Evolutionary conservation across 2,797 vertebrate species (phyloP), one percentile per base, ranked within the genome.

Genomic region (Gobio occitaniae): DNA sequence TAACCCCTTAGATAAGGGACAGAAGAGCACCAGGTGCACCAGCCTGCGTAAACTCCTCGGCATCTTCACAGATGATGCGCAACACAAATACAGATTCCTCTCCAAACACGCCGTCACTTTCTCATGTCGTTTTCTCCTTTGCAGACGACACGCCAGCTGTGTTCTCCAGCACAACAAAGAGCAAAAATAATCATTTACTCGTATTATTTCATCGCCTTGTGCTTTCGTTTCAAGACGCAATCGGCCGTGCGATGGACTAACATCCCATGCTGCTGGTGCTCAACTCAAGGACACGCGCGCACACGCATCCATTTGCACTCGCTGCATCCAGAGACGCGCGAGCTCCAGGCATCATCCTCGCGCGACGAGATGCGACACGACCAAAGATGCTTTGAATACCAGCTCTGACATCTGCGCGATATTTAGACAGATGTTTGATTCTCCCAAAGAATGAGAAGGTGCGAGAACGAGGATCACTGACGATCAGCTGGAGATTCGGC

Each of bases 21-120:
- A 97, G 92, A 97, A 96, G 29, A 98, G 95, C 93, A 96, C 95
- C 94, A 97, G 86, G 91, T 97, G 96, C 91, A 96, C 92, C 89
- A 98, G 93, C 86, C 96, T 96, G 93, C 97, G 93, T 90, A 98
- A 78, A 93, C 95, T 92, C 93, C 97, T 94, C 94, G 97, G 95
- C 95, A 96, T 96, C 87, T 88, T 94, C 83, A 16, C 81, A 48
- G 86, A 79, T 48, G 41, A 71, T 71, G 68, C 50, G 25, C 80
- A 61, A 59, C 80, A 82, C 82, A 54, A 38, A 50, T 66, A 13
- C 29, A 44, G 48, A 69, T 19, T 54, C 8, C 29, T 19, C 47
- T 56, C n/a, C 25, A 61, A 41, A 68, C 79, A 29, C 80, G n/a
- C 69, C 10, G 29, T 72, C 38, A 72, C 52, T 74, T 47, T 71